Base-by-base conservation (phyloP, 2,797 vertebrate species). In the Peromyscus melanophrys region DNA sequence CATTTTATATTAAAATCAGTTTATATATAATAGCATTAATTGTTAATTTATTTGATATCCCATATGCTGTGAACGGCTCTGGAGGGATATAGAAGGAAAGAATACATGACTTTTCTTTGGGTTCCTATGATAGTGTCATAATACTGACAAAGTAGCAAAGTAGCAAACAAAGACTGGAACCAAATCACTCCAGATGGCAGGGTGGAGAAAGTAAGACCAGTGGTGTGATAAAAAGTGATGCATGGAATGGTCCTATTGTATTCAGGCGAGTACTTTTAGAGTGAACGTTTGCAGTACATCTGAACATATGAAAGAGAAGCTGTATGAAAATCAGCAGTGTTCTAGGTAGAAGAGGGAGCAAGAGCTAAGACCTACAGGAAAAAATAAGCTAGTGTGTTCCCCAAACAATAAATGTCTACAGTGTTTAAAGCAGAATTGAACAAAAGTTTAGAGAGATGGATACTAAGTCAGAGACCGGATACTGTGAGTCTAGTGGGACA, bases 311-410 rank as follows among this genome's bases (percentile, higher is more conserved):
- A 76, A 95, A 69, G 55, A 31, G 40, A 57, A 40, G 29, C n/a
- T 46, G 17, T 69, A 65, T 87, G 65, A 88, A 96, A 94, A 76
- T 87, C 49, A 43, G 52, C 11, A 95, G 43, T 34, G 69, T 95
- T 94, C 49, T 52, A 71, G 80, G 57, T 80, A 75, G 55, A 96
- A 46, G 67, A 11, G 57, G 69, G 0, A 65, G 63, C 49, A 86
- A 78, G 34, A 81, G 34, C 73, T 89, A 85, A 92, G 77, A 89
- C 57, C 29, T 77, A 5, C 23, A 93, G n/a, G 57, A 93, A n/a
- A 81, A 93, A 89, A 78, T 59, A 76, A 93, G 55, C 6, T 86
- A 37, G 13, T 94, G 34, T 92, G 2, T 78, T 95, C 57, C 29
- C 77, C 63, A 93, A 92, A 90, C 5, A 84, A 65, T 61, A 86